Percentiles rank a stretch among this genome's conserved stretches.
phyloP scores from a whole-genome alignment of 37 sponge, comb jelly and placozoan species.

The Lycopodina hypogea region DNA sequence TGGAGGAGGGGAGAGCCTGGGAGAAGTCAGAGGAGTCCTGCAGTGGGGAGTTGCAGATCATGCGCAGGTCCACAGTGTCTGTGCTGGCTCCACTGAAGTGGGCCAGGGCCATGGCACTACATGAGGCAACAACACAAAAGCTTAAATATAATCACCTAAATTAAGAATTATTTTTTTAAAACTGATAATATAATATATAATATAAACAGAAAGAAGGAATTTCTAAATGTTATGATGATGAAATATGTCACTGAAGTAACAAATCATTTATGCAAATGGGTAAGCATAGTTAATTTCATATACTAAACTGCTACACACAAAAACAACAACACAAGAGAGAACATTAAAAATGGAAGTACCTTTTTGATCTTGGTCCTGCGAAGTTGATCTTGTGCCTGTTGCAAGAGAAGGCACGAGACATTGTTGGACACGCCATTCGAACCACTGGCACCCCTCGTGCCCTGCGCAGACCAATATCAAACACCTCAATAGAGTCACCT shows the following conservation, averaged over 20 bases:
- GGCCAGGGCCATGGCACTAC: constrained; percentile 7
- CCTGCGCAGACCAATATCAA: constrained; percentile 58
- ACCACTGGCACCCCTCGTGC: constrained; percentile 8
- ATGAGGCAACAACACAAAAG: not conserved
- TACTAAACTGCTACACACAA: not conserved
- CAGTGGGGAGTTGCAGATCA: not conserved
- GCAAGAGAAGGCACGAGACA: not conserved
- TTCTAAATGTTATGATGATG: too few species aligned
- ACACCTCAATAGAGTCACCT: constrained; percentile 47
- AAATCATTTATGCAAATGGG: too few species aligned
- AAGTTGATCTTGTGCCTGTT: not conserved
- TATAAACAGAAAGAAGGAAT: not conserved
- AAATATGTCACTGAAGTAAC: too few species aligned
- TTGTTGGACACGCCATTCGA: constrained; percentile 13
- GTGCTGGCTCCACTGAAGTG: constrained; percentile 10
- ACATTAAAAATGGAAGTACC: too few species aligned
- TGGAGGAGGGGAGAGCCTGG: too few species aligned
- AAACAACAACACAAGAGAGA: not conserved
- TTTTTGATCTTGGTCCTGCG: too few species aligned
- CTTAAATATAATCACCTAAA: not conserved
- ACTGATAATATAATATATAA: not conserved
- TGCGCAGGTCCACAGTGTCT: constrained; percentile 15
- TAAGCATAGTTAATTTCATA: too few species aligned
- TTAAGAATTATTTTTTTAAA: not conserved
- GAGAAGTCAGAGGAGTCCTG: too few species aligned